Evolutionary conservation across 2,888 invertebrate genomes (phyloP).

Genomic region (Metacarcinus magister): DNA sequence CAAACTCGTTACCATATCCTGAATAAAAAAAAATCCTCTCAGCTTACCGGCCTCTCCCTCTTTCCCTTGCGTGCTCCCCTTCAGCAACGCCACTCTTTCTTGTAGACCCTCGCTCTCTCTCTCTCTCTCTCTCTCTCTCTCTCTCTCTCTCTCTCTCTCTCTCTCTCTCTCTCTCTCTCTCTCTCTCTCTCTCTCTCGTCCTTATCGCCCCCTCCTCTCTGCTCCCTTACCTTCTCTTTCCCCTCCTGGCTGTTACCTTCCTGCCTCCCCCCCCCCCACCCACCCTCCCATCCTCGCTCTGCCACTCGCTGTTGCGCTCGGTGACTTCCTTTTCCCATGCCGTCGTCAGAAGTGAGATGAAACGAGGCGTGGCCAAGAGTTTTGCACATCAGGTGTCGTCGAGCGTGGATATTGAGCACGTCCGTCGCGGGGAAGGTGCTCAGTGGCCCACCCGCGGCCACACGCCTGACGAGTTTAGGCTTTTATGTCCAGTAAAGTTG

Average conservation of each 20-base stretch:
- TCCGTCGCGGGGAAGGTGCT: neutral
- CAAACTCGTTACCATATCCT: slow-evolving; percentile 29
- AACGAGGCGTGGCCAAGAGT: slow-evolving; percentile 36
- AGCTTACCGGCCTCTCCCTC: slow-evolving; percentile 1
- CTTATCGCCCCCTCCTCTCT: neutral
- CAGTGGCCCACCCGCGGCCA: neutral
- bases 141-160: neutral
- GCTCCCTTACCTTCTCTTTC: neutral
- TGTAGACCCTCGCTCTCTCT: neutral
- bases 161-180: neutral
- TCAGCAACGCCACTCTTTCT: neutral
- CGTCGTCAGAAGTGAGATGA: slow-evolving; percentile 51
- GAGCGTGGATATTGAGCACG: slow-evolving; percentile 42
- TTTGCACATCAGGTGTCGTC: slow-evolving; percentile 46
- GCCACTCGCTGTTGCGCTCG: neutral
- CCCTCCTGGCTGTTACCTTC: neutral
- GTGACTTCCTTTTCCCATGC: neutral
- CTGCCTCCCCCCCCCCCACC: too few relatives aligned
- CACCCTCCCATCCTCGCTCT: neutral
- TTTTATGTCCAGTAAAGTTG: neutral
- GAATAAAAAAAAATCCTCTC: neutral
- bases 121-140: neutral
- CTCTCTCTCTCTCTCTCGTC: too few relatives aligned
- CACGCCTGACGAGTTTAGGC: neutral
- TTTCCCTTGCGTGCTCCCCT: neutral